These are phyloP conservation scores for Cyprinus carpio DNA, from an alignment of 2,113 vertebrate genomes.

Conservation along the genomic window DNA sequence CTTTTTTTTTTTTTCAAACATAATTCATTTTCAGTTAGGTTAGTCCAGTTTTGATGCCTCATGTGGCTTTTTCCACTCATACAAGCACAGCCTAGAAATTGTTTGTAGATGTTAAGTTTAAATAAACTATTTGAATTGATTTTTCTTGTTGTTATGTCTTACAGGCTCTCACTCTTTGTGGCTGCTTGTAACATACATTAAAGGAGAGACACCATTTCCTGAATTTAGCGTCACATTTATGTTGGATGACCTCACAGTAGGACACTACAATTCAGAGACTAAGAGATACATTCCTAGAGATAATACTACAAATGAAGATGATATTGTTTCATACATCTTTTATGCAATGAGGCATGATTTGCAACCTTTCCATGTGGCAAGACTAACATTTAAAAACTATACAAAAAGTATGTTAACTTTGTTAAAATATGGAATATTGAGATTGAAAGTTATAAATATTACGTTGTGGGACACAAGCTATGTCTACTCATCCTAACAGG, in stretches of 20 bases:
- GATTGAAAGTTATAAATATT: neutral
- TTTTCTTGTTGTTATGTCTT: neutral
- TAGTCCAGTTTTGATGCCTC: no score
- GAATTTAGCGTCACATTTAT: no score
- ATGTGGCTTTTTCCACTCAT: no score
- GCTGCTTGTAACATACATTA: neutral
- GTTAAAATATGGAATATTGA: neutral
- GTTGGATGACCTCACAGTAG: no score
- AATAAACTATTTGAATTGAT: no score
- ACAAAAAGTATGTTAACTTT: neutral
- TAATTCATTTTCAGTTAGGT: no score
- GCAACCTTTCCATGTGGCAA: neutral
- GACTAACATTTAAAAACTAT: neutral
- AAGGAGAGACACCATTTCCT: neutral
- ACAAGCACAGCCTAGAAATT: no score
- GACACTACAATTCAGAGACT: no score
- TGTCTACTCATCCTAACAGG: neutral
- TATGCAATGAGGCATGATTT: neutral
- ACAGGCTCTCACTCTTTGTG: constrained; percentile 15
- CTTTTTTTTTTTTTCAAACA: no score
- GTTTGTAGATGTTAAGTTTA: no score
- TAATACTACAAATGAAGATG: neutral
- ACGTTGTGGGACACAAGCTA: neutral
- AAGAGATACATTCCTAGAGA: no score
- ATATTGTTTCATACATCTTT: neutral